Conservation (phyloP, 1,140 invertebrate species). For the Drosophila lowei region DNA sequence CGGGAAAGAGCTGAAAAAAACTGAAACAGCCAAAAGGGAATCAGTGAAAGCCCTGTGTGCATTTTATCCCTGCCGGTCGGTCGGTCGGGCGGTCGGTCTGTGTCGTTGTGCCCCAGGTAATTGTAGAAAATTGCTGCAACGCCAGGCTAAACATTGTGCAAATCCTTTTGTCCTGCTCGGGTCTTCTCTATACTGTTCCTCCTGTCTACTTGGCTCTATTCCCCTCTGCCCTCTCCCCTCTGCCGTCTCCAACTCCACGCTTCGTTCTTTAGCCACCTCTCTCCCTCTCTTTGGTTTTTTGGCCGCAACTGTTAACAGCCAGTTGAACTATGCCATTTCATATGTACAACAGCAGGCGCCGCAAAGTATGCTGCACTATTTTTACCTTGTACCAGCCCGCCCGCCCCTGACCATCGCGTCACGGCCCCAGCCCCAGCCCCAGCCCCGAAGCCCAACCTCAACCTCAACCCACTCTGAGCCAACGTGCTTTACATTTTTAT, state of each 20-base stretch:
- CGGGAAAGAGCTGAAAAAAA: constrained; percentile 15
- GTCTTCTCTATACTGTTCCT: constrained; percentile 21
- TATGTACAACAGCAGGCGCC: constrained; percentile 65
- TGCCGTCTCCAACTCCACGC: not conserved
- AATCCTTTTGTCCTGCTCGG: constrained; percentile 66
- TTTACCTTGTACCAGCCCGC: constrained; percentile 51
- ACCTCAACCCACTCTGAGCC: constrained; percentile 10
- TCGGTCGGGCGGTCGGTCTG: not conserved
- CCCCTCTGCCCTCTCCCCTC: constrained; percentile 6
- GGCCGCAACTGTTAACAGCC: constrained; percentile 79
- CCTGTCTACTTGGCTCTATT: constrained; percentile 28
- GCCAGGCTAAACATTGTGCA: constrained; percentile 79
- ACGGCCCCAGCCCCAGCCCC: too few species aligned
- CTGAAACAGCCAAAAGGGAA: constrained; percentile 57
- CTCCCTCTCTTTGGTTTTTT: constrained; percentile 53
- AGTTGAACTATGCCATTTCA: constrained; percentile 81
- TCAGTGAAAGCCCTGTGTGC: constrained; percentile 76
- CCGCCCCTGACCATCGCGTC: too few species aligned
- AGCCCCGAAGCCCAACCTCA: not conserved
- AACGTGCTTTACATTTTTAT: constrained; percentile 82
- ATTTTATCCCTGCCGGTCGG: constrained; percentile 64
- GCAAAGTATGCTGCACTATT: constrained; percentile 76
- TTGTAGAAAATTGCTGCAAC: constrained; percentile 82
- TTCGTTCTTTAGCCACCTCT: not conserved
- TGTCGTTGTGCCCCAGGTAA: constrained; percentile 75